Base-by-base conservation (phyloP, 2,797 vertebrate genomes). In the Propithecus perrieri region DNA sequence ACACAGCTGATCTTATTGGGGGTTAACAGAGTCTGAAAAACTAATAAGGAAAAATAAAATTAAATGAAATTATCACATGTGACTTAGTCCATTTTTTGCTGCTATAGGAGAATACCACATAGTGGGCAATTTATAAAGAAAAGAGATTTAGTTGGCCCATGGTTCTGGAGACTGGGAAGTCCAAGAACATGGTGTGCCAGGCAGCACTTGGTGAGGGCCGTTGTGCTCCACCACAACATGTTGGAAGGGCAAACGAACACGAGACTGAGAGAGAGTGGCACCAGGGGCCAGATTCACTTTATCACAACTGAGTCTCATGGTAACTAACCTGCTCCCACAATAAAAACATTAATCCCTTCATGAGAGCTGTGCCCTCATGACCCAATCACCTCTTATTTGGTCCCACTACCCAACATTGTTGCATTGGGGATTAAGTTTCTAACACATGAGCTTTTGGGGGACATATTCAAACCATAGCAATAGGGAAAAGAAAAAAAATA, bases 401-500 rank as follows among this genome's bases (percentile, higher is more conserved):
- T 55, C 20, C n/a, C 22, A 79, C 22, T 7, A 14, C n/a, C 75
- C 50, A 79, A 55, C 22, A 55, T n/a, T 26, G n/a, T 3, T 79
- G 75, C 13, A 35, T 9, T 79, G 50, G 50, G 75, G n/a, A 79
- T 79, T 53, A 79, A 79, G 24, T 79, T 79, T 35, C 50, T 13
- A 79, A 78, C n/a, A 55, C 12, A 35, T 13, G n/a, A 55, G 35
- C 22, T 55, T 79, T 26, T 26, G 33, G 33, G 50, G 75, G 50
- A 55, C 22, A 38, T 38, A 79, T 24, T 79, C n/a, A 79, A 78
- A 35, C 22, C 75, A 79, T 0, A 79, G 75, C n/a, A 20, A 55
- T 24, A 38, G n/a, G 22, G 43, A 46, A 79, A 97, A 96, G 87
- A 24, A 93, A 94, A 72, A 75, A 78, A 95, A 78, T 28, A 46